phyloP scores from a whole-genome alignment of 2,113 vertebrate species.

The Cyprinus carpio region DNA sequence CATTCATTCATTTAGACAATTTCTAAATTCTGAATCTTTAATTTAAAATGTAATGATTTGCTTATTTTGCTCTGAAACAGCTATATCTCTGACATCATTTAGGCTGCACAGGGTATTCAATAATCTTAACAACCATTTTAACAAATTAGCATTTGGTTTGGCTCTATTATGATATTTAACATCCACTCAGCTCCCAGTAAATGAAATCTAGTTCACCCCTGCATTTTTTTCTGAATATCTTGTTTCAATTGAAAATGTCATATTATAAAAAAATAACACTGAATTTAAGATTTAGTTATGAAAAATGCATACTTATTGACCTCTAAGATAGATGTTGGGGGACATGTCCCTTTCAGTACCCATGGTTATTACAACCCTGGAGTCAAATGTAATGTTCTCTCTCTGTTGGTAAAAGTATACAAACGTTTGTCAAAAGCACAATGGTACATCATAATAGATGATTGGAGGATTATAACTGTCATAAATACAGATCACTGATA shows the following conservation, averaged over 20 bases:
- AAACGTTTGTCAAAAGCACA: conserved; percentile 34
- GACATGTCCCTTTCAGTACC: background rate
- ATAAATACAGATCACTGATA: conserved; percentile 73
- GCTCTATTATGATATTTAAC: background rate
- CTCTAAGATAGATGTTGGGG: background rate
- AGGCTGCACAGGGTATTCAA: background rate
- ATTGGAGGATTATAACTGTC: conserved; percentile 57
- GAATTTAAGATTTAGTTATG: background rate
- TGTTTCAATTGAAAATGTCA: background rate
- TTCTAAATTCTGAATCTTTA: background rate
- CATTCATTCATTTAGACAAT: background rate
- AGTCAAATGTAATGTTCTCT: background rate
- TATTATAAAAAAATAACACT: background rate
- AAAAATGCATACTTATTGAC: background rate
- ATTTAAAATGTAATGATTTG: background rate
- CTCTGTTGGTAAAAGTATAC: conserved; percentile 24
- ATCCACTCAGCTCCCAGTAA: background rate
- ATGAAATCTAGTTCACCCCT: background rate
- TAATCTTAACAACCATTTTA: background rate
- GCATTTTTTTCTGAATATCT: background rate
- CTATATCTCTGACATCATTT: background rate
- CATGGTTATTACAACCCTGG: background rate
- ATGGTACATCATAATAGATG: conserved; percentile 59
- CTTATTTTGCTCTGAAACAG: background rate
- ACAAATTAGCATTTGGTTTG: background rate